Evolutionary conservation across 2,888 invertebrate genomes (phyloP), one percentile per base, ranked within the genome.

Genomic region (Zhengitettix transpicula): DNA sequence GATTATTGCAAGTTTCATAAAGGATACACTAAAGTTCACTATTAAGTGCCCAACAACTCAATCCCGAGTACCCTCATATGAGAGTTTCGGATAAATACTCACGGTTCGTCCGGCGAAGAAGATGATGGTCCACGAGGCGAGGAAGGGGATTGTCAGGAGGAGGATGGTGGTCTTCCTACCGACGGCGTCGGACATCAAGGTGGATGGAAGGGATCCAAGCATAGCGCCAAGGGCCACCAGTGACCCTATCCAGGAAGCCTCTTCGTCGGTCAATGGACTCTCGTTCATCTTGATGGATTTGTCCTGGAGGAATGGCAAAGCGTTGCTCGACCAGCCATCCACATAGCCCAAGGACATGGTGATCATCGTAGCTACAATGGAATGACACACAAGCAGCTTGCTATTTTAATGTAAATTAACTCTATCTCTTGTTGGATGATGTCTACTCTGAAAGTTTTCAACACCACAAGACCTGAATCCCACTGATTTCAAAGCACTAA

Each of bases 241-340:
- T 9, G 60, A 60, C n/a, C 60, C 58, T 16, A 60, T 17, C 60
- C 60, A 60, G 17, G 60, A 60, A 9, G 51, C 58, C 11, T 47
- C 55, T 10, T 55, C 58, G 55, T 58, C 57, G 14, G 58, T 53
- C 14, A 60, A 53, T 10, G 60, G 52, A 10, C 40, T 44, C 47
- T 17, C 52, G 5, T 47, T 17, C 47, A 8, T 47, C 47, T n/a
- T 14, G 47, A 14, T 47, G 5, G 47, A 47, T 12, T 12, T n/a
- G 11, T 57, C 42, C 58, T 60, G 60, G n/a, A 60, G 52, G 15
- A 55, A 10, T 9, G 60, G 58, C n/a, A 58, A 41, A 41, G 54
- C 57, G 10, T 57, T 57, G n/a, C 57, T 55, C 15, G 60, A 16
- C 60, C 60, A 60, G 10, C 58, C 60, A 40, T 57, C 41, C 17